Conservation (phyloP, 2,888 invertebrate genomes). For the Bombylius discolor region DNA sequence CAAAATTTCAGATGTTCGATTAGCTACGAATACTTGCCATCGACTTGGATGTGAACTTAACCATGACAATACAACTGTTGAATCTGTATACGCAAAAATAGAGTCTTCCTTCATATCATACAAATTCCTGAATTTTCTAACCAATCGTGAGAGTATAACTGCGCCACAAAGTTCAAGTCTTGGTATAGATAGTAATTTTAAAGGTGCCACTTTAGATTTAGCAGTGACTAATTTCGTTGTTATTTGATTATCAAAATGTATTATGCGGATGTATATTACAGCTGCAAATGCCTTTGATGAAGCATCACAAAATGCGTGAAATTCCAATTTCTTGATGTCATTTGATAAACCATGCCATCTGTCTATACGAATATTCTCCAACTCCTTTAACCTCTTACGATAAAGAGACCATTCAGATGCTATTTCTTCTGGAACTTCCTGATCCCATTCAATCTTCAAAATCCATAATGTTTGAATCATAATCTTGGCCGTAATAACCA, state of each 20-base stretch:
- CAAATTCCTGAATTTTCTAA: too few species aligned
- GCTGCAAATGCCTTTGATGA: neutral
- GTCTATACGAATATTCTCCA: neutral
- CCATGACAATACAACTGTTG: constrained; percentile 1
- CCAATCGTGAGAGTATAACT: neutral
- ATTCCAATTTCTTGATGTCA: neutral
- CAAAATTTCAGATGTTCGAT: neutral
- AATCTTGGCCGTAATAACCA: neutral
- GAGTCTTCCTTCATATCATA: too few species aligned
- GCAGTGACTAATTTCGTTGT: neutral
- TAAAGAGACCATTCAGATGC: neutral
- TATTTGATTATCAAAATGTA: neutral
- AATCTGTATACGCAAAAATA: neutral
- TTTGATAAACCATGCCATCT: neutral
- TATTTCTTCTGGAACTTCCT: neutral
- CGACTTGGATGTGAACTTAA: neutral
- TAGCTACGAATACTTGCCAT: neutral
- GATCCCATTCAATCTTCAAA: neutral
- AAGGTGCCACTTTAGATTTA: neutral
- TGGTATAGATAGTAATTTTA: constrained; percentile 15
- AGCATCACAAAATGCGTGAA: constrained; percentile 2
- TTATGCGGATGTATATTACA: neutral
- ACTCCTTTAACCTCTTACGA: neutral
- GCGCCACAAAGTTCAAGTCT: constrained; percentile 16
- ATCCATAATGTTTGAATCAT: neutral